These are phyloP conservation scores for Bugulina stolonifera DNA, from an alignment of 2,888 invertebrate species.

Conservation along the genomic window DNA sequence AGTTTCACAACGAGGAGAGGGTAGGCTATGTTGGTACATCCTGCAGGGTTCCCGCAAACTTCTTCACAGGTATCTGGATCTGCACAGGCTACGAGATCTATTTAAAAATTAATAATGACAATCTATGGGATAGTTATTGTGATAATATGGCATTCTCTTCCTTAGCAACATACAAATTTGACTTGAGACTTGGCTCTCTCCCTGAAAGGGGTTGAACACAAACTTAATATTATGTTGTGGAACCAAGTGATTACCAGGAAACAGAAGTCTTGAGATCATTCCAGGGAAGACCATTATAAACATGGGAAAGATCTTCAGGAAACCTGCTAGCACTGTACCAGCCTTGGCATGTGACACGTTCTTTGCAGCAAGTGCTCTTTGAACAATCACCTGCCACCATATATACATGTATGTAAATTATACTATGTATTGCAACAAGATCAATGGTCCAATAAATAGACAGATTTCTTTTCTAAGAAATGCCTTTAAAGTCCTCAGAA, in stretches of 20 bases:
- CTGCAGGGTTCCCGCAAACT: slow-evolving; percentile 53
- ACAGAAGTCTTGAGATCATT: slow-evolving; percentile 56
- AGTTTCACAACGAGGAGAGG: slow-evolving; percentile 56
- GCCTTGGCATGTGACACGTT: slow-evolving; percentile 56
- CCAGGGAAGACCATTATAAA: slow-evolving; percentile 55
- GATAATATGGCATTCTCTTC: too few relatives aligned
- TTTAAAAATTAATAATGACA: too few relatives aligned
- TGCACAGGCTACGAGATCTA: slow-evolving; percentile 55
- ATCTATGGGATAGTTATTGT: too few relatives aligned
- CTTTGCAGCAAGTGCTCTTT: slow-evolving; percentile 56
- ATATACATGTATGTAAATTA: too few relatives aligned
- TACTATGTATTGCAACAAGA: too few relatives aligned
- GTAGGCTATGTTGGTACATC: slow-evolving; percentile 58
- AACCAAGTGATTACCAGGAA: slow-evolving; percentile 44
- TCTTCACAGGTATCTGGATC: slow-evolving; percentile 53
- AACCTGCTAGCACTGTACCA: slow-evolving; percentile 56
- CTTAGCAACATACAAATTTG: too few relatives aligned
- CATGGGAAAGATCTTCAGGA: slow-evolving; percentile 55
- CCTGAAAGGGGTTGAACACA: too few relatives aligned
- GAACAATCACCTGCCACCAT: slow-evolving; percentile 56
- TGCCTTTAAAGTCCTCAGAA: too few relatives aligned
- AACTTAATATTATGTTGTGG: too few relatives aligned
- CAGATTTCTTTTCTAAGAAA: too few relatives aligned
- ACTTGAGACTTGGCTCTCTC: too few relatives aligned
- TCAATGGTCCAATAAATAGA: too few relatives aligned